Evolutionary conservation across 1,140 invertebrate genomes (phyloP).

Genomic region (Penaeus chinensis): DNA sequence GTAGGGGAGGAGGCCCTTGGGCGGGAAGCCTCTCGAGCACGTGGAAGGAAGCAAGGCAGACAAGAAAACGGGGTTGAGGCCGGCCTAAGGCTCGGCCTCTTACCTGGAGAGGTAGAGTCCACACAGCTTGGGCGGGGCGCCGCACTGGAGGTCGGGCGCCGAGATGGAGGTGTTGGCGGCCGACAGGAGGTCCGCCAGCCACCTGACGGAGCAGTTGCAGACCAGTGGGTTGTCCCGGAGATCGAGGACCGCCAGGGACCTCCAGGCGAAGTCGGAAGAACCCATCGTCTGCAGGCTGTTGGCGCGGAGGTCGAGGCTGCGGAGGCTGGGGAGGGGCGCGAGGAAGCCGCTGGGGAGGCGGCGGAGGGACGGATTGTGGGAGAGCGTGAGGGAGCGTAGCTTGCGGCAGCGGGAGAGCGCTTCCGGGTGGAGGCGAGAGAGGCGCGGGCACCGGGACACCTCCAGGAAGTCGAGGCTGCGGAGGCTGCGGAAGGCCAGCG

Average conservation of each 20-base stretch:
- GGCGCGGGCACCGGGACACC: conserved; percentile 56
- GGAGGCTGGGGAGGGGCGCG: conserved; percentile 72
- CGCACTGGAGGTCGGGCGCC: conserved; percentile 57
- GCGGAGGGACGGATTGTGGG: conserved; percentile 78
- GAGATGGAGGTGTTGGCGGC: conserved; percentile 47
- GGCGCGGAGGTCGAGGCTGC: conserved; percentile 78
- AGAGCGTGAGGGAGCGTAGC: conserved; percentile 80
- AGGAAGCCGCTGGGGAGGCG: conserved; percentile 73
- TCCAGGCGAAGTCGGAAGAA: conserved; percentile 66
- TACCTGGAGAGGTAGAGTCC: conserved; percentile 61
- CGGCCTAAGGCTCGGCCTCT: not conserved
- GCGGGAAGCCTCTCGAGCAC: too few species aligned
- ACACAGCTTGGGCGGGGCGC: conserved; percentile 53
- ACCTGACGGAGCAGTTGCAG: conserved; percentile 88
- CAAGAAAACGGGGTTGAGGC: not conserved
- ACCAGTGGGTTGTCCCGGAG: conserved; percentile 84
- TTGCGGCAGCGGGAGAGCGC: conserved; percentile 53
- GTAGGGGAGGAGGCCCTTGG: too few species aligned
- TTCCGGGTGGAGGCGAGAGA: conserved; percentile 37
- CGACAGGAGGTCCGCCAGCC: conserved; percentile 71
- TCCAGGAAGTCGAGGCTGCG: conserved; percentile 49
- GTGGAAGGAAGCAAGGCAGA: too few species aligned
- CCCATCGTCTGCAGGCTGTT: conserved; percentile 82
- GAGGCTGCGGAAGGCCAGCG: conserved; percentile 51
- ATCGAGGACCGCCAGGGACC: conserved; percentile 65